phyloP scores from a whole-genome alignment of 2,113 vertebrate genomes.

The Chunga burmeisteri region DNA sequence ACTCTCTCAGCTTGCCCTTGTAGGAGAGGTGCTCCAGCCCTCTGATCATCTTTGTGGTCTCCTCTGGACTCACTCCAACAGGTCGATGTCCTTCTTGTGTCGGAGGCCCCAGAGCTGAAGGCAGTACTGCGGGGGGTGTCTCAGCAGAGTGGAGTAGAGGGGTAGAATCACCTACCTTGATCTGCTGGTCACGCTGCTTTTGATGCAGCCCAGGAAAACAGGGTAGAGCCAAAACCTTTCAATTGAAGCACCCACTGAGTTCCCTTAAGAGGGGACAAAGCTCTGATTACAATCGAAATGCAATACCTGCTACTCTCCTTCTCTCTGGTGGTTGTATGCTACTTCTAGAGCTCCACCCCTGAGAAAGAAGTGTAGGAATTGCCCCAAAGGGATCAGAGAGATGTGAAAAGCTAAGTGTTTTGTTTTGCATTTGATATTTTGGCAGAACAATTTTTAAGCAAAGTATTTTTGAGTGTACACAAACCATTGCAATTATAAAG shows the following conservation, averaged over 20 bases:
- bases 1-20: too few relatives aligned
- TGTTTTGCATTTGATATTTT: background rate
- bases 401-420: background rate
- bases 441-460: background rate
- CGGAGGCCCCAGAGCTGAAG: too few relatives aligned
- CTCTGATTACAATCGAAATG: background rate
- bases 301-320: background rate
- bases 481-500: background rate
- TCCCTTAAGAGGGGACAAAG: background rate
- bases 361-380: background rate
- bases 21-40: too few relatives aligned
- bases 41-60: too few relatives aligned
- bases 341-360: background rate
- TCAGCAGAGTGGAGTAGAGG: too few relatives aligned
- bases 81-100: too few relatives aligned
- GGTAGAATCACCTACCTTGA: too few relatives aligned
- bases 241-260: background rate
- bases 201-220: background rate
- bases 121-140: too few relatives aligned
- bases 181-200: too few relatives aligned
- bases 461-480: background rate
- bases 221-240: background rate
- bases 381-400: background rate
- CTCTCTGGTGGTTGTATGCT: background rate
- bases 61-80: too few relatives aligned